These are phyloP conservation scores for Gadopsis bispinosus DNA, from an alignment of 2,797 vertebrate genomes.

Conservation along the genomic window DNA sequence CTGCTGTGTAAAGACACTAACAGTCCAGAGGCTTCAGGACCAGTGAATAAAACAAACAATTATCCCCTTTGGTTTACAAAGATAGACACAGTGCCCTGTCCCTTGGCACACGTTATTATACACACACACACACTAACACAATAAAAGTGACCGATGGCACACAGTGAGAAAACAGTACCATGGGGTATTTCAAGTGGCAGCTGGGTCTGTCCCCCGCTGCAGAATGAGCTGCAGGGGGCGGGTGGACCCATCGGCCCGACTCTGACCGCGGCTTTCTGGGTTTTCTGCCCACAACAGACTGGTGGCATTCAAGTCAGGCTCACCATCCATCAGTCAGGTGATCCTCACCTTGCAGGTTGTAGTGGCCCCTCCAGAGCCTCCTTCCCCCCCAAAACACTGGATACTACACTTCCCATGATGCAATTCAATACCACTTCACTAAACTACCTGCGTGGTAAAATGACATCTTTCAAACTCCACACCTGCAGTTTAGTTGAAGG, in stretches of 20 bases:
- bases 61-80: constrained; percentile 27
- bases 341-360: no score
- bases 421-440: not conserved
- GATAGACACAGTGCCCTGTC: constrained; percentile 13
- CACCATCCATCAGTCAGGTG: no score
- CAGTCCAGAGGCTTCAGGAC: not conserved
- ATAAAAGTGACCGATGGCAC: constrained; percentile 22
- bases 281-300: constrained; percentile 11
- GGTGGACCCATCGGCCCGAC: not conserved
- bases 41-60: constrained; percentile 39
- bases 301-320: constrained; percentile 16
- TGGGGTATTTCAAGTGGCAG: constrained; percentile 28
- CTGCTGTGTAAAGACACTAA: constrained; percentile 30
- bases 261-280: not conserved
- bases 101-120: constrained; percentile 16
- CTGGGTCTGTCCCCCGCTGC: constrained; percentile 33
- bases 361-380: no score
- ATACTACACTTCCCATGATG: not conserved
- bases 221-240: constrained; percentile 22
- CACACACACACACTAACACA: constrained; percentile 32
- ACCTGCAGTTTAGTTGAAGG: not conserved
- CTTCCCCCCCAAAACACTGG: not conserved
- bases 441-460: not conserved
- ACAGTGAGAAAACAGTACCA: constrained; percentile 12
- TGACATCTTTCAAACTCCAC: not conserved